Conservation (phyloP, 2,113 vertebrate species). For the Rissa tridactyla region DNA sequence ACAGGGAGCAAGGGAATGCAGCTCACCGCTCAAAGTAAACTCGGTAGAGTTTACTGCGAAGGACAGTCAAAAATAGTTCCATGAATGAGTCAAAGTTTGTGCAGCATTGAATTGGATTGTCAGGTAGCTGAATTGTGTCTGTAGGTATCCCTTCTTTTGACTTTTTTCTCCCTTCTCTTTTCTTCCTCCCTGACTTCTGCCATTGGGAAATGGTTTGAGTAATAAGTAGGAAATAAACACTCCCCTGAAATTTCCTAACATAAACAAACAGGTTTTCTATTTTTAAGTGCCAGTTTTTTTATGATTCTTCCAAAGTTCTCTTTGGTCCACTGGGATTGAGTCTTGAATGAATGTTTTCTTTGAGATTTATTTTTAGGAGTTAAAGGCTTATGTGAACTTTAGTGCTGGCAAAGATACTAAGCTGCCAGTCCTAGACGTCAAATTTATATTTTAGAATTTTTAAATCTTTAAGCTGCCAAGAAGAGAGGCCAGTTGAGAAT, state of each 20-base stretch:
- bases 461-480: not conserved
- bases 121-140: not conserved
- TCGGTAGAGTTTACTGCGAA: not conserved
- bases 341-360: slow-evolving; percentile 5
- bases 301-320: slow-evolving; percentile 1
- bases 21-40: not conserved
- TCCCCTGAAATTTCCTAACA: not conserved
- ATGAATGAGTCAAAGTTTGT: not conserved
- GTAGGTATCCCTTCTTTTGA: not conserved
- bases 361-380: slow-evolving; percentile 47
- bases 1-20: not conserved
- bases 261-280: slow-evolving; percentile 35
- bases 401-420: not conserved
- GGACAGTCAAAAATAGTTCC: not conserved
- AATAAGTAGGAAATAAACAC: not conserved
- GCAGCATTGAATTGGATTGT: not conserved
- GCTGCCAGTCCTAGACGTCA: not conserved
- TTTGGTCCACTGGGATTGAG: not conserved
- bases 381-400: not conserved
- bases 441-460: not conserved
- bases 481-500: not conserved
- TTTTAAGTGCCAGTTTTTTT: not conserved
- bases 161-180: not conserved
- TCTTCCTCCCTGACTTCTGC: not conserved
- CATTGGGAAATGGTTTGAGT: not conserved